These are phyloP conservation scores for Eufriesea mexicana DNA, from an alignment of 1,140 invertebrate genomes.

Conservation along the genomic window DNA sequence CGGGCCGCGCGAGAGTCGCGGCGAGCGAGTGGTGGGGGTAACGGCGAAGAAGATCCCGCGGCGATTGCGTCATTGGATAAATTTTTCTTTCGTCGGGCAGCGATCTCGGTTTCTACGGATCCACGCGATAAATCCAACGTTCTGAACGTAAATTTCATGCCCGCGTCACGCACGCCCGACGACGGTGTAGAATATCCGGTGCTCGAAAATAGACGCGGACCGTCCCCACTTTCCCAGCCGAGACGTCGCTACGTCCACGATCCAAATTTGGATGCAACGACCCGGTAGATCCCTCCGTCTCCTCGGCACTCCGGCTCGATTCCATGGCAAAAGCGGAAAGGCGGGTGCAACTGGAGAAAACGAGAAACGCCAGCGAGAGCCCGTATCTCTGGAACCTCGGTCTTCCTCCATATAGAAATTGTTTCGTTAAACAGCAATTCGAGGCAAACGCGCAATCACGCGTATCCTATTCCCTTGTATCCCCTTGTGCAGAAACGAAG, in stretches of 20 bases:
- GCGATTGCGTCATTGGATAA: constrained; percentile 20
- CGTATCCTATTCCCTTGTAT: neutral
- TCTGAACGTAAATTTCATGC: constrained; percentile 34
- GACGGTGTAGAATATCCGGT: constrained; percentile 78
- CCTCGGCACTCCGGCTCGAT: constrained; percentile 20
- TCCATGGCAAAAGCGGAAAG: constrained; percentile 53
- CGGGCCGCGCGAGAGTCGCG: too few species aligned
- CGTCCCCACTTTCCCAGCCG: constrained; percentile 68
- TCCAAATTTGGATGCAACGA: constrained; percentile 81
- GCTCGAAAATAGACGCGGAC: constrained; percentile 78
- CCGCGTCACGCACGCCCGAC: neutral
- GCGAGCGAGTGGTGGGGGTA: neutral
- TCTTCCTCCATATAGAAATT: neutral
- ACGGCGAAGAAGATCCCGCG: too few species aligned
- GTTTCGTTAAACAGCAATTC: too few species aligned
- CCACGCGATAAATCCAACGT: constrained; percentile 28
- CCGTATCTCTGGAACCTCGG: neutral
- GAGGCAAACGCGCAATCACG: neutral
- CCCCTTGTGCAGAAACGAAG: neutral
- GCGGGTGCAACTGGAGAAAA: neutral
- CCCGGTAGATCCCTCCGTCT: constrained; percentile 47
- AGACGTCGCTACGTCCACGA: constrained; percentile 67
- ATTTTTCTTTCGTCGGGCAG: neutral
- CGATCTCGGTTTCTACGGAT: neutral
- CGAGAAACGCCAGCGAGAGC: neutral